phyloP scores from a whole-genome alignment of 2,888 invertebrate species.

The Drosophila greeni region DNA sequence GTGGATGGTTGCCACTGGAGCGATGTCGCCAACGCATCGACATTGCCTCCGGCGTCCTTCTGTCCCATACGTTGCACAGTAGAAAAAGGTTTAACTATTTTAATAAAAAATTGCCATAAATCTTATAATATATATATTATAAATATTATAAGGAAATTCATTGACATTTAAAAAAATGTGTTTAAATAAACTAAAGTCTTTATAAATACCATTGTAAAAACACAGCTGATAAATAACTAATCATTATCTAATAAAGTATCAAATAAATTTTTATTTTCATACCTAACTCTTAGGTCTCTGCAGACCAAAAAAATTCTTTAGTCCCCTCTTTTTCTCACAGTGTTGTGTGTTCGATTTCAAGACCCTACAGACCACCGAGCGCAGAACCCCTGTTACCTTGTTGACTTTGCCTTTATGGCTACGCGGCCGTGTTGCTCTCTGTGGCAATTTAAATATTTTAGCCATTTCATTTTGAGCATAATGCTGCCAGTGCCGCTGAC shows the following conservation, averaged over 20 bases:
- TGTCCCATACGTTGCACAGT: not conserved
- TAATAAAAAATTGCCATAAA: not conserved
- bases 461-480: conserved; percentile 60
- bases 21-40: conserved; percentile 62
- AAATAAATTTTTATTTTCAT: too few relatives aligned
- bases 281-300: not conserved
- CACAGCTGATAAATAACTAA: too few relatives aligned
- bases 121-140: not conserved
- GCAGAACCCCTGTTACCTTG: conserved; percentile 52
- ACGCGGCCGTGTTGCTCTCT: conserved; percentile 59
- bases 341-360: conserved; percentile 12
- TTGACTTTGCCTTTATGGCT: conserved; percentile 66
- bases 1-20: conserved; percentile 52
- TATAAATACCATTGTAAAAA: not conserved
- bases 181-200: too few relatives aligned
- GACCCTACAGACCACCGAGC: conserved; percentile 31
- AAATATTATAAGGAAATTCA: rapidly evolving
- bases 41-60: conserved; percentile 16
- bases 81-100: not conserved
- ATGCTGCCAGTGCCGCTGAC: conserved; percentile 16
- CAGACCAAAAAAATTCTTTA: not conserved
- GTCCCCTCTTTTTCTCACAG: not conserved
- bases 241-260: not conserved
- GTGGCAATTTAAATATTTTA: conserved; percentile 72
- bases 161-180: not conserved